Evolutionary conservation across 2,888 invertebrate genomes (phyloP).

Genomic region (Meliscaeva auricollis): DNA sequence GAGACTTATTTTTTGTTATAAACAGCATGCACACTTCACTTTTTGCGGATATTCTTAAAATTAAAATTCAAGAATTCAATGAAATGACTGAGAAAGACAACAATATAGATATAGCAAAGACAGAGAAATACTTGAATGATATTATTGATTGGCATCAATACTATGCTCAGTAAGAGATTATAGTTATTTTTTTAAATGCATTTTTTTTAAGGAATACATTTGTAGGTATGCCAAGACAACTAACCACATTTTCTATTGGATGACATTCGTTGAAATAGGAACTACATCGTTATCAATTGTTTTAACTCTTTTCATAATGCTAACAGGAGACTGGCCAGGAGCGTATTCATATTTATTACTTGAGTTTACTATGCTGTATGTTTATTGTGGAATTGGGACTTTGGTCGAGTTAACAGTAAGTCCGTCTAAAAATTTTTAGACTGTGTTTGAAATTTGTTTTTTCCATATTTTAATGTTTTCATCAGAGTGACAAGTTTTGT

Average conservation of each 20-base stretch:
- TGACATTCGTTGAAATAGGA: not conserved
- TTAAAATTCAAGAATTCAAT: slow-evolving; percentile 64
- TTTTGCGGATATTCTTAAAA: slow-evolving; percentile 61
- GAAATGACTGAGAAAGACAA: not conserved
- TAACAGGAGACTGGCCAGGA: not conserved
- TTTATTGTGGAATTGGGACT: not conserved
- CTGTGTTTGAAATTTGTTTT: too few species aligned
- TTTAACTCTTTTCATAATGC: not conserved
- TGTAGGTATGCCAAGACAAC: slow-evolving; percentile 9
- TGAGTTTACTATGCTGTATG: not conserved
- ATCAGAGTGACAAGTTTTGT: slow-evolving; percentile 26
- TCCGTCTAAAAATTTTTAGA: too few species aligned
- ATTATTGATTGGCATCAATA: slow-evolving; percentile 75
- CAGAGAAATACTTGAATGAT: slow-evolving; percentile 32
- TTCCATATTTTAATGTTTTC: not conserved
- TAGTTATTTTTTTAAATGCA: too few species aligned
- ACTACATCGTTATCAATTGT: not conserved
- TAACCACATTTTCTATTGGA: slow-evolving; percentile 40
- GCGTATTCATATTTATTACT: not conserved
- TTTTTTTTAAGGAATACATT: not conserved
- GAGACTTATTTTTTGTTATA: slow-evolving; percentile 67
- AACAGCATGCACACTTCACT: slow-evolving; percentile 57
- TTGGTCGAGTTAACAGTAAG: too few species aligned
- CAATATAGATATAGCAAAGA: not conserved
- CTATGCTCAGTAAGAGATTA: slow-evolving; percentile 56